A percentile compares a stretch with the other conserved stretches of the same genome.
phyloP scores from a whole-genome alignment of 2,113 vertebrate genomes.

The Cavia porcellus region DNA sequence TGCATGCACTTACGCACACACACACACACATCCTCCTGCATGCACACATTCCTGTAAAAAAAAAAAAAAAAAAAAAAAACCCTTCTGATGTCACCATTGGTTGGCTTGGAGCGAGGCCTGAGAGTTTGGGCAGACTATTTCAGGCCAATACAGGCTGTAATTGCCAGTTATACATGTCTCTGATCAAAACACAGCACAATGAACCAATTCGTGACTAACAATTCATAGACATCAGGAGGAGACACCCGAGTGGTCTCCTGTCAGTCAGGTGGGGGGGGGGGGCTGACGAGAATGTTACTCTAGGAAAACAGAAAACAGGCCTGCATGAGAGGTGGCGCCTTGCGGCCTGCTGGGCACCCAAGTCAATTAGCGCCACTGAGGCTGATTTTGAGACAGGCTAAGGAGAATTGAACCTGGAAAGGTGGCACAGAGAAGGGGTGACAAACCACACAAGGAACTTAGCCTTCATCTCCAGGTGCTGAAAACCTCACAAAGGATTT shows the following conservation, averaged over 20 bases:
- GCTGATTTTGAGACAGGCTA: not conserved
- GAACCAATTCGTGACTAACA: constrained; percentile 11
- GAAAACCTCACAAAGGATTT: constrained; percentile 4
- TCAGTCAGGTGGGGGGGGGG: not conserved
- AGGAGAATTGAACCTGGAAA: not conserved
- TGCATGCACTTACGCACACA: not conserved
- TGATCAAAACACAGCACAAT: not conserved
- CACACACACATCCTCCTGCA: not conserved
- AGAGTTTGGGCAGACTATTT: not conserved
- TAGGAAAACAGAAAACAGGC: not conserved
- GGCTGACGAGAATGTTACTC: not conserved
- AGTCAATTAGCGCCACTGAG: not conserved
- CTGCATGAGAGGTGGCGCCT: accelerated
- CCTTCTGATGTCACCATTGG: not conserved
- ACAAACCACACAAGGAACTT: not conserved
- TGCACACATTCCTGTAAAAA: not conserved
- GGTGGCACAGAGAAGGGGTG: not conserved
- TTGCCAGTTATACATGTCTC: not conserved
- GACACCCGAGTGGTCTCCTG: not conserved
- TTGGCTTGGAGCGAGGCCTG: not conserved
- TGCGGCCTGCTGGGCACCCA: not conserved
- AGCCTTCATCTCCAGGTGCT: not conserved
- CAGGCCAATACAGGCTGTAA: not conserved
- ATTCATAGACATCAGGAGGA: not conserved
- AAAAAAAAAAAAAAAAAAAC: not conserved